Percentiles rank a stretch among this genome's conserved stretches.
Evolutionary conservation across 2,113 vertebrate species (phyloP).

Genomic region (Ctenomys sociabilis): DNA sequence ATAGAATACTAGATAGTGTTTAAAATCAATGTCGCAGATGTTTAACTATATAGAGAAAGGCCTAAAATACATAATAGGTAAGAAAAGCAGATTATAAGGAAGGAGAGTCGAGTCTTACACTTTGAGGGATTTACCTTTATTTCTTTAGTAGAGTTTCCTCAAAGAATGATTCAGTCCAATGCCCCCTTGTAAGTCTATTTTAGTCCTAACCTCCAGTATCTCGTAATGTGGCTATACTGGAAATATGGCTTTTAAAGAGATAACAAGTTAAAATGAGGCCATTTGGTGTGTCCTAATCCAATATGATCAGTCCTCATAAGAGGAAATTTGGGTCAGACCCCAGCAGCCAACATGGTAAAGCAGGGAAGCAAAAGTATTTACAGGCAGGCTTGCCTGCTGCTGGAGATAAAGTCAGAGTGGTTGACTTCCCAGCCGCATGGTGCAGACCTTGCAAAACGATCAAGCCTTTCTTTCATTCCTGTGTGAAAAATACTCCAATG

Average conservation of each 20-base stretch:
- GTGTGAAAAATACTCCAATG: neutral
- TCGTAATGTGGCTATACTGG: neutral
- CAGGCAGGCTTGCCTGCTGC: neutral
- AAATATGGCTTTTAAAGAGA: constrained; percentile 1
- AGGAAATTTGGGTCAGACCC: neutral
- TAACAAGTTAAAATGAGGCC: constrained; percentile 6
- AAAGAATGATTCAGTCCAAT: constrained; percentile 29
- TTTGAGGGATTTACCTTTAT: constrained; percentile 47
- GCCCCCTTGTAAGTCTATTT: constrained; percentile 9
- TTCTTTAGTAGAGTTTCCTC: constrained; percentile 30
- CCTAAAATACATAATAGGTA: constrained; percentile 33
- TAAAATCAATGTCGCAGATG: constrained; percentile 2
- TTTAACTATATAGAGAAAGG: neutral
- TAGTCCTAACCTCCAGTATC: neutral
- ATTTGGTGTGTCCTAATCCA: neutral
- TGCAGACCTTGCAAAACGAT: neutral
- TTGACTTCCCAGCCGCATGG: neutral
- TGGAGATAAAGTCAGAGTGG: neutral
- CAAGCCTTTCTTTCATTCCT: neutral
- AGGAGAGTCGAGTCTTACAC: neutral
- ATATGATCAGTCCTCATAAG: neutral
- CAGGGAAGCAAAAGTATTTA: neutral
- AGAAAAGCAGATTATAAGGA: constrained; percentile 34
- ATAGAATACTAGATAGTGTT: constrained; percentile 8
- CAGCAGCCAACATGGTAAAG: neutral